These are phyloP conservation scores for Lontra canadensis DNA, from an alignment of 2,113 vertebrate species.

Conservation along the genomic window DNA sequence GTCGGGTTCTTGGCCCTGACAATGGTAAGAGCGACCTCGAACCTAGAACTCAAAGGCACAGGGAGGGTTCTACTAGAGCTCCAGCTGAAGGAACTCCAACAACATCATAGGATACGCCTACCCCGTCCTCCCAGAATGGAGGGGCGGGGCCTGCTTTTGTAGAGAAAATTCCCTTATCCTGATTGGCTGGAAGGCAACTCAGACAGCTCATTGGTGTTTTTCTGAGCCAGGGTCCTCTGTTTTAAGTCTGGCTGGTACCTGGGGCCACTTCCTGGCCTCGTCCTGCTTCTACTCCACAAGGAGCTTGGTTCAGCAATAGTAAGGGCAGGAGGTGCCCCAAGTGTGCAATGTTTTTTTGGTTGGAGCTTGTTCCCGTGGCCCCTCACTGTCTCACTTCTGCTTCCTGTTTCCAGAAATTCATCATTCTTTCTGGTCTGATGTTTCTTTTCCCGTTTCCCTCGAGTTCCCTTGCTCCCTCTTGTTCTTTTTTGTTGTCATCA, in stretches of 20 bases:
- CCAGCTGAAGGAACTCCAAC: neutral
- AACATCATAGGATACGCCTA: neutral
- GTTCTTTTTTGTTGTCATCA: neutral
- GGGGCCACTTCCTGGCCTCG: neutral
- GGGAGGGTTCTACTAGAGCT: neutral
- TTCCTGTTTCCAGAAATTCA: neutral
- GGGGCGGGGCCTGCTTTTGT: neutral
- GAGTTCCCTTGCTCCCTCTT: neutral
- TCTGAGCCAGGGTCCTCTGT: neutral
- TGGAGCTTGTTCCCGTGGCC: neutral
- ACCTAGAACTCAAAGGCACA: neutral
- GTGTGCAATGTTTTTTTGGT: neutral
- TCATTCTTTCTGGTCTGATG: neutral
- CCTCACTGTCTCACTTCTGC: neutral
- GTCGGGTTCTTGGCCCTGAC: neutral
- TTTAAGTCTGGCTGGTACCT: neutral
- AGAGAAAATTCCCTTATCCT: neutral
- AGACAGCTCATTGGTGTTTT: neutral
- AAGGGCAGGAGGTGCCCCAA: neutral
- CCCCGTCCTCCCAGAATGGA: neutral
- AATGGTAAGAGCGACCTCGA: neutral
- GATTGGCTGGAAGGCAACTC: neutral
- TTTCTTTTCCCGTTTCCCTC: neutral
- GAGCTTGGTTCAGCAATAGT: neutral
- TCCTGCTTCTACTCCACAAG: neutral